Percentiles rank a stretch among this genome's conserved stretches.
Conservation (phyloP, 2,888 invertebrate species). For the Deroplatys truncata region DNA sequence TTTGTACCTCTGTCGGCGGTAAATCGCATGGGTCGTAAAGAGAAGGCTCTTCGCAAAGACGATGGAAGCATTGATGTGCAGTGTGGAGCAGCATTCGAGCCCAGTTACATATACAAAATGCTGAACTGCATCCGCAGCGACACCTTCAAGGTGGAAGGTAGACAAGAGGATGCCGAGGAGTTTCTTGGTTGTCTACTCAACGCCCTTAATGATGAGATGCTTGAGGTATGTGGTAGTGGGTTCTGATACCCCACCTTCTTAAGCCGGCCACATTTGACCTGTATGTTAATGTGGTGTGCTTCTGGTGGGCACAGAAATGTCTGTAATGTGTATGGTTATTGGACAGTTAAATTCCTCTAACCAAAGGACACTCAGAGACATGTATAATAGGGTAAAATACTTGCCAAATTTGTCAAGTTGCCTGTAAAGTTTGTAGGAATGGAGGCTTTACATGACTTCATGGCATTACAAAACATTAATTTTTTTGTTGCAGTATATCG, state of each 20-base stretch:
- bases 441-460: too few relatives aligned
- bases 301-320: conserved; percentile 7
- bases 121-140: conserved; percentile 70
- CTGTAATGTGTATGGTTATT: conserved; percentile 3
- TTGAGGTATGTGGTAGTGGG: conserved; percentile 58
- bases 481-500: too few relatives aligned
- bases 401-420: too few relatives aligned
- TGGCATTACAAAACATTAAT: too few relatives aligned
- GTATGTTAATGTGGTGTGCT: conserved; percentile 30
- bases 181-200: conserved; percentile 90
- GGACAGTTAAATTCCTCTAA: neutral
- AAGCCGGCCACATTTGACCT: conserved; percentile 30
- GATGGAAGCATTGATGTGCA: conserved; percentile 49
- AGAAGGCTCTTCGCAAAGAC: conserved; percentile 33
- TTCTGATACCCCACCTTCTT: conserved; percentile 28
- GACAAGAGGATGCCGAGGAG: conserved; percentile 97
- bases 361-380: neutral
- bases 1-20: conserved; percentile 65
- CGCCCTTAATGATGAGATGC: conserved; percentile 94
- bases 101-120: conserved; percentile 80
- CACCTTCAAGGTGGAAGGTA: conserved; percentile 69
- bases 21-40: conserved; percentile 38
- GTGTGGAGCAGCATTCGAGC: conserved; percentile 79
- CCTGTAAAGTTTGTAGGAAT: too few relatives aligned
- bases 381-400: neutral